Evolutionary conservation across 2,797 vertebrate genomes (phyloP).

Genomic region (Pterois miles): DNA sequence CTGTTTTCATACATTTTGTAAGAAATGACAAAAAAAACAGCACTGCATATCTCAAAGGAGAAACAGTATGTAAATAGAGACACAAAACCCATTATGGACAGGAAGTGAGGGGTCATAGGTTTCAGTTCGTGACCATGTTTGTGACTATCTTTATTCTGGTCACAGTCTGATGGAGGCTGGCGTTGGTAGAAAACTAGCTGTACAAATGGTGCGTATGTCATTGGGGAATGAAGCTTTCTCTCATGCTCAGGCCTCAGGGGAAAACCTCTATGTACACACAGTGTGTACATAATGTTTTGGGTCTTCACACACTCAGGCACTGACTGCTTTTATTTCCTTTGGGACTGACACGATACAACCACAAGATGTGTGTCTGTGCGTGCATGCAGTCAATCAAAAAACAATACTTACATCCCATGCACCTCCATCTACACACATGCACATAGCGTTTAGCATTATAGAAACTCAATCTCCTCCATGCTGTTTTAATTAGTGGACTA

Average conservation of each 20-base stretch:
- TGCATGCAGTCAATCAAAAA: background rate
- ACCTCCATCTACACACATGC: background rate
- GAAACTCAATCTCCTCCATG: slow-evolving; percentile 19
- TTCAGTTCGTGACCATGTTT: background rate
- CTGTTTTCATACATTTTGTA: background rate
- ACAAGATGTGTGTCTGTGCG: background rate
- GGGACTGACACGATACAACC: background rate
- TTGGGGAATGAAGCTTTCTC: background rate
- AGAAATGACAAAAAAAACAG: background rate
- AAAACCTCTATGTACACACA: background rate
- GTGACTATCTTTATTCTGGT: background rate
- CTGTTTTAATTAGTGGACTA: slow-evolving; percentile 39
- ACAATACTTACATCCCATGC: slow-evolving; percentile 28
- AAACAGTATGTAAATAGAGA: background rate
- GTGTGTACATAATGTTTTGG: background rate
- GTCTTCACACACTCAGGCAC: background rate
- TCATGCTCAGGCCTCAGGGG: background rate
- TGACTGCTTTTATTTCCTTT: background rate
- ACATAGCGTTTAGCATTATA: background rate
- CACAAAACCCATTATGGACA: background rate
- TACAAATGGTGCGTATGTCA: background rate
- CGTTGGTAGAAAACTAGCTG: background rate
- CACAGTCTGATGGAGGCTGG: background rate
- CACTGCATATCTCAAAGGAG: background rate
- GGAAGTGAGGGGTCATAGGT: background rate